Evolutionary conservation across 2,113 vertebrate genomes (phyloP).

Genomic region (Fulmarus glacialis): DNA sequence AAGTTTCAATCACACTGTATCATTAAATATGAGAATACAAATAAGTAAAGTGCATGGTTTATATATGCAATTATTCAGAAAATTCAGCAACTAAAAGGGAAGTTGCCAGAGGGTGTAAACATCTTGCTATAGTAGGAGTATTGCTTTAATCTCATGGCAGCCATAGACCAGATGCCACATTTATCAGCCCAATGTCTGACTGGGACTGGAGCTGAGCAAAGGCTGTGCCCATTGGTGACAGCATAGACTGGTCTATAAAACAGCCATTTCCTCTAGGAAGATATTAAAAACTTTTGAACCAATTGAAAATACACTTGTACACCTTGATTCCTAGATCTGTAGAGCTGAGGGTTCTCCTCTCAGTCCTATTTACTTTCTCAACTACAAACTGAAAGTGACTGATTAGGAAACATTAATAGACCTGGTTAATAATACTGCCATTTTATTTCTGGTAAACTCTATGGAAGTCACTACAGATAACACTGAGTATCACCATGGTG

Average conservation of each 20-base stretch:
- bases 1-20: slow-evolving; percentile 20
- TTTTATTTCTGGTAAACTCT: background rate
- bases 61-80: slow-evolving; percentile 52
- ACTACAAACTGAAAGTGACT: background rate
- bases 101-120: slow-evolving; percentile 15
- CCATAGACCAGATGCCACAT: background rate
- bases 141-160: slow-evolving; percentile 23
- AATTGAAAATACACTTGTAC: background rate
- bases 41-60: slow-evolving; percentile 54
- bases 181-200: background rate
- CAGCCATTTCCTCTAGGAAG: background rate
- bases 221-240: background rate
- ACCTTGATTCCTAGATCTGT: background rate
- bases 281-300: background rate
- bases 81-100: slow-evolving; percentile 41
- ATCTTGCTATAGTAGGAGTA: background rate
- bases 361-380: background rate
- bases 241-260: background rate
- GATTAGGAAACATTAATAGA: background rate
- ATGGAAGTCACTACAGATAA: background rate
- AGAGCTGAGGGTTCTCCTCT: background rate
- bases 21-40: slow-evolving; percentile 53
- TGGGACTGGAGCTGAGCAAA: background rate
- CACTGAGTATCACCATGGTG: background rate
- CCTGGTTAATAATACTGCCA: background rate